Base-by-base conservation (phyloP, 2,113 vertebrate genomes). In the Zingel zingel region DNA sequence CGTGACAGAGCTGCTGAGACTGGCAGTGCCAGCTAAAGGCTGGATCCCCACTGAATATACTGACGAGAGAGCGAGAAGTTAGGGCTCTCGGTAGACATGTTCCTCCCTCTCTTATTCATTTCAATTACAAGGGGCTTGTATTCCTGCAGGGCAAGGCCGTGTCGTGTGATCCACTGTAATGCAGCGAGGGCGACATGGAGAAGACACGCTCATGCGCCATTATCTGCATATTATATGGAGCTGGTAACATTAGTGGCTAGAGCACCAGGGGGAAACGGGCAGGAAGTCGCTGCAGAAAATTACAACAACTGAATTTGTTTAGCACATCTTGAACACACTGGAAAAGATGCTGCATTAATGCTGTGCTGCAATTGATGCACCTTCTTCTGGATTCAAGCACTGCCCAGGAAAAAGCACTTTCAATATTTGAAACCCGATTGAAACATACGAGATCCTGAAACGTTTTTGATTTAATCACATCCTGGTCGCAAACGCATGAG, bases 221-320 rank as follows among this genome's bases (percentile, higher is more conserved):
- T 94, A 94, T 93, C 92, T 94, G 93, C 93, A 94, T 93, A 92
- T 94, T 92, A 94, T 88, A 94, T 94, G 85, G 80, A 27, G 84
- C 85, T 61, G 76, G 79, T 76, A 77, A 88, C 90, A 91, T 92
- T 89, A 92, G 89, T 11, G 71, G 86, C 74, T 78, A 10, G 65
- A 82, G 88, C 47, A 0, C 27, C 78, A 73, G 25, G 68, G 84
- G 58, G 74, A 71, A 72, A 14, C 16, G n/a, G 73, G 77, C 86
- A 82, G 82, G 66, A 79, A 84, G 83, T 74, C 67, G 25, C 67
- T 15, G n/a, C 79, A 53, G 74, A 84, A 78, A 91, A 83, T 59
- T 14, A 27, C 43, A 64, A 68, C 53, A 23, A 27, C 5, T 7
- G 56, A 61, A 67, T 56, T 33, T 36, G 47, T 77, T 76, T 6